Base-by-base conservation (phyloP, 2,113 vertebrate genomes). In the Anguilla rostrata region DNA sequence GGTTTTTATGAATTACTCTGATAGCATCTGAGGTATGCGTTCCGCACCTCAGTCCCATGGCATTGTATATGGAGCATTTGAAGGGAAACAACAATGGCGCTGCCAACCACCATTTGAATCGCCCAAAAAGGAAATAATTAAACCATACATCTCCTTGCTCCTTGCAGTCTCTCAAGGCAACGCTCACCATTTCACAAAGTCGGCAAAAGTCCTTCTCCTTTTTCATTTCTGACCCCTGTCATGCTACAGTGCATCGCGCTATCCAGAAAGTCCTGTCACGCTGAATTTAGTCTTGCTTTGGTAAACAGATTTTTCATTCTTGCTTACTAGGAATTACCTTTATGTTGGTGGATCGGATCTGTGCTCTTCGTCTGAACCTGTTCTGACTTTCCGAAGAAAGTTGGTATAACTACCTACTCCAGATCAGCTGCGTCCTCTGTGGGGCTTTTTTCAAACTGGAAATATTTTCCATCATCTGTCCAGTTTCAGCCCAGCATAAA, bases 301-400 rank as follows among this genome's bases (percentile, higher is more conserved):
- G 87, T 89, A 89, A 92, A 92, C 92, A 91, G 83, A 88, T 86
- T 88, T 87, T 86, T 87, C 86, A 85, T 82, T 80, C 81, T 87
- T 41, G 34, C 86, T 34, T 75, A n/a, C n/a, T 90, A 90, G 88
- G 78, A 89, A 89, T 85, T 86, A 40, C 79, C 2, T 9, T 43
- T 20, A 43, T 81, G 79, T 81, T 26, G 20, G 6, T 81, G 79
- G 39, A 29, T 79, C 78, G 6, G 12, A 5, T 3, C 26, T 81
- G n/a, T 26, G 26, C 71, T 75, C 71, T 75, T 75, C 20, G 34
- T 29, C n/a, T 75, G n/a, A 29, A 75, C 71, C n/a, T 18, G 39
- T 11, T 8, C 18, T 60, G 75, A 60, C 46, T n/a, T 20, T 80
- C 2, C 26, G 20, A 79, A n/a, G 84, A 85, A 81, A 39, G 79